Evolutionary conservation across 2,797 vertebrate genomes (phyloP).

Genomic region (Enteromius paludinosus): DNA sequence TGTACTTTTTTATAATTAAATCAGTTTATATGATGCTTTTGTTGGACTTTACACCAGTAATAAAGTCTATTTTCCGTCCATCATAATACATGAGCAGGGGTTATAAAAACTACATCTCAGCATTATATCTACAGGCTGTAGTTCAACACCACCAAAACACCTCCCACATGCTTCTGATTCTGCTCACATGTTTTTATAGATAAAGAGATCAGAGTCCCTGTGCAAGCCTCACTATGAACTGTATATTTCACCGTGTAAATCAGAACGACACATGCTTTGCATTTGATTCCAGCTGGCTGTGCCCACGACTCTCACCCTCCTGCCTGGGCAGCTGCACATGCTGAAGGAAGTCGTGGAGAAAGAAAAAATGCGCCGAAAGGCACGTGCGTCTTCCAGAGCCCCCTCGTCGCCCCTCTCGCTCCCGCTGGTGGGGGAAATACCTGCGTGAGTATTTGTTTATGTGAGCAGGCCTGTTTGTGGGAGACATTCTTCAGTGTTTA

Average conservation of each 20-base stretch:
- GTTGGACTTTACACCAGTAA: not conserved
- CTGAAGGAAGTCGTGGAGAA: conserved; percentile 84
- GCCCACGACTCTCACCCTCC: conserved; percentile 80
- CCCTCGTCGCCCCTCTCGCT: conserved; percentile 80
- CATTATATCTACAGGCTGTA: not conserved
- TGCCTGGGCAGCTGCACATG: conserved; percentile 87
- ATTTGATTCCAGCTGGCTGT: conserved; percentile 78
- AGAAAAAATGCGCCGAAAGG: conserved; percentile 79
- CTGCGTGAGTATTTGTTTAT: conserved; percentile 73
- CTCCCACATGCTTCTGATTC: not conserved
- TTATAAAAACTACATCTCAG: not conserved
- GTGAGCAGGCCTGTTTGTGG: not conserved
- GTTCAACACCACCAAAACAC: not conserved
- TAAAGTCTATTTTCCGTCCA: not conserved
- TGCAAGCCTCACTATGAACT: not conserved
- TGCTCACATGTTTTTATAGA: not conserved
- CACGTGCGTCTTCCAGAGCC: conserved; percentile 74
- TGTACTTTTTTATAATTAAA: not conserved
- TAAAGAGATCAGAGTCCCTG: conserved; percentile 9
- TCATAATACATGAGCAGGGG: not conserved
- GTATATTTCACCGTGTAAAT: not conserved
- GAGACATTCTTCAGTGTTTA: conserved; percentile 33
- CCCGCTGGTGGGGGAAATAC: conserved; percentile 80
- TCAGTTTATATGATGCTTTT: not conserved
- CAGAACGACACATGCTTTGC: not conserved